Percentiles rank a stretch among this genome's conserved stretches.
These are phyloP conservation scores for Hypocryptadius cinnamomeus DNA, from an alignment of 2,113 vertebrate species.

Conservation along the genomic window DNA sequence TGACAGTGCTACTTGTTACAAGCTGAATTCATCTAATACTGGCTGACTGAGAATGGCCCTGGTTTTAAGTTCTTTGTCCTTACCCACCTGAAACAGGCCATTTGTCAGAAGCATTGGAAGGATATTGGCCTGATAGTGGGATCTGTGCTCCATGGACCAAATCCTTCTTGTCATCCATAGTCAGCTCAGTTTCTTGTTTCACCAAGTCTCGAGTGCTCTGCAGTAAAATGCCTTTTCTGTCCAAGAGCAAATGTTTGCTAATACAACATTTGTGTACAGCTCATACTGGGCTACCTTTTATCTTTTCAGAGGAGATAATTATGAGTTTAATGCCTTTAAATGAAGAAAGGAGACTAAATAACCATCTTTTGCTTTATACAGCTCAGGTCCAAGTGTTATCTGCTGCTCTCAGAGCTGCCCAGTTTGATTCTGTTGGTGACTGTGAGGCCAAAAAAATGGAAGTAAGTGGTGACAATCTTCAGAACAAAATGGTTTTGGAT, in stretches of 20 bases:
- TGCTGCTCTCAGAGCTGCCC: slow-evolving; percentile 79
- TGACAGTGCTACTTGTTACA: not conserved
- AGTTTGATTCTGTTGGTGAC: slow-evolving; percentile 69
- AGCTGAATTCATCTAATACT: not conserved
- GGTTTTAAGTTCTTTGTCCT: not conserved
- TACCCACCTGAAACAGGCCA: not conserved
- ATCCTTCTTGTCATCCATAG: not conserved
- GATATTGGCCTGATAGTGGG: not conserved
- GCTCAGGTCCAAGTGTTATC: slow-evolving; percentile 85
- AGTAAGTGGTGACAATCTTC: not conserved
- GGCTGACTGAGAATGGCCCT: not conserved
- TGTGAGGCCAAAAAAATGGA: not conserved
- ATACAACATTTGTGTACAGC: not conserved
- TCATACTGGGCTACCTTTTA: not conserved
- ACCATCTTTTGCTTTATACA: slow-evolving; percentile 15
- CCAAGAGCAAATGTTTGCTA: not conserved
- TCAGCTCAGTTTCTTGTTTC: not conserved
- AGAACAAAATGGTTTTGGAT: not conserved
- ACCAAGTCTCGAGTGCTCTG: not conserved
- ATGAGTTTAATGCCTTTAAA: not conserved
- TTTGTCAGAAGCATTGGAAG: not conserved
- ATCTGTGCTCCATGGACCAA: not conserved
- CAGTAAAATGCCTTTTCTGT: not conserved
- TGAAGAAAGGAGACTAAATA: not conserved
- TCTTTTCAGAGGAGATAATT: not conserved